A percentile compares a stretch with the other conserved stretches of the same genome.
Conservation (phyloP, 37 sponge, comb jelly and placozoan species). For the Geodia barretti region DNA sequence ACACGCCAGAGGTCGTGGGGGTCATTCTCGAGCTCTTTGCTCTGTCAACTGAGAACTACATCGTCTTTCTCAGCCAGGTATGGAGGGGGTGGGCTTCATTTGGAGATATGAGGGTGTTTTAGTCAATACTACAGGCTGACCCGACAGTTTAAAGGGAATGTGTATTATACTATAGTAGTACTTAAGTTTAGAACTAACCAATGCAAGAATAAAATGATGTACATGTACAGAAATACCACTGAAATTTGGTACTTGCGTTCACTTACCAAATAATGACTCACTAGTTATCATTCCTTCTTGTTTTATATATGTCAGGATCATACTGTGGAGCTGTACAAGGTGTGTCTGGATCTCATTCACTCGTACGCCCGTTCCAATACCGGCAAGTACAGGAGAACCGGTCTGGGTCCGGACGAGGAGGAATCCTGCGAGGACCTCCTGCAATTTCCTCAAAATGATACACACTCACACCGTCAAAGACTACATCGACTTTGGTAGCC, state of each 20-base stretch:
- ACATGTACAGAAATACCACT: too few relatives aligned
- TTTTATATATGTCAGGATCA: constrained; percentile 11
- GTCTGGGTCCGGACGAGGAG: constrained; percentile 52
- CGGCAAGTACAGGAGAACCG: constrained; percentile 51
- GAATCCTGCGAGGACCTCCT: constrained; percentile 74
- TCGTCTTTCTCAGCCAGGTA: constrained; percentile 54
- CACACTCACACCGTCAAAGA: constrained; percentile 64
- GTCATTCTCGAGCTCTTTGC: constrained; percentile 60
- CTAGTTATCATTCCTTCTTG: too few relatives aligned
- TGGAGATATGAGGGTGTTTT: neutral
- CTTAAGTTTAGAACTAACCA: too few relatives aligned
- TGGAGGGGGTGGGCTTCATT: neutral
- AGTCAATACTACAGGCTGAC: too few relatives aligned
- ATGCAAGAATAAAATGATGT: too few relatives aligned
- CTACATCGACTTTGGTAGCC: constrained; percentile 62
- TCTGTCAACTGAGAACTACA: constrained; percentile 44
- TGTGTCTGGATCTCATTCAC: constrained; percentile 47
- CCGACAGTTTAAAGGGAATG: too few relatives aligned
- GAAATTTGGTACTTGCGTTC: too few relatives aligned
- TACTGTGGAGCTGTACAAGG: constrained; percentile 42
- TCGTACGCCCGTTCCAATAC: constrained; percentile 56
- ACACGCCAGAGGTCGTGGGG: constrained; percentile 15
- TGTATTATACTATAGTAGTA: too few relatives aligned
- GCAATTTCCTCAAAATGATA: constrained; percentile 46
- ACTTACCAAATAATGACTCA: too few relatives aligned